phyloP scores from a whole-genome alignment of 2,797 vertebrate genomes.

The Premnoplex brunnescens region DNA sequence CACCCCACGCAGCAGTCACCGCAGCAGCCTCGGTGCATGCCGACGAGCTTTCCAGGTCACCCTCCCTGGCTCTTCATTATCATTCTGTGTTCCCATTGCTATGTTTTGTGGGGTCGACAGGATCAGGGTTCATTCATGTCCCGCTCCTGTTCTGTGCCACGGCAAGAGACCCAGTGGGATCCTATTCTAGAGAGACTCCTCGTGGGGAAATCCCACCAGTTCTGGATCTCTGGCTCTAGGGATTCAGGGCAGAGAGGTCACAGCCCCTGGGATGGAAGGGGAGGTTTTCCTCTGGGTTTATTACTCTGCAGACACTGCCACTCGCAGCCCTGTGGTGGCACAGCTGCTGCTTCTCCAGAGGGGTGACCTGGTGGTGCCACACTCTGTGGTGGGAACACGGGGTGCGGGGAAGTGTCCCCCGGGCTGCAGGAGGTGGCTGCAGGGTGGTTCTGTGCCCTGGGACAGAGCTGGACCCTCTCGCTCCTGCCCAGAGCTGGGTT shows the following conservation, averaged over 20 bases:
- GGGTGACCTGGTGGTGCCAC: neutral
- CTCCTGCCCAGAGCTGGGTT: neutral
- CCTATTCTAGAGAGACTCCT: accelerated
- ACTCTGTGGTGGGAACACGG: neutral
- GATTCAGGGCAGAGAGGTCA: neutral
- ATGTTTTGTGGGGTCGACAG: neutral
- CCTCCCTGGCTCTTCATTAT: neutral
- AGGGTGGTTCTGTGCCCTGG: neutral
- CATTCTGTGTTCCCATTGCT: neutral
- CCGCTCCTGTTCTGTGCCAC: accelerated
- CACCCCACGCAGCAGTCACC: neutral
- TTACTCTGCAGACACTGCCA: slow-evolving; percentile 35
- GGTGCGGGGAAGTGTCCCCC: accelerated
- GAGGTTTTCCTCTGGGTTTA: neutral
- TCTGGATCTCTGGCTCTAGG: neutral
- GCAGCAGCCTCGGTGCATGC: neutral
- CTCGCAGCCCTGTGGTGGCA: slow-evolving; percentile 32
- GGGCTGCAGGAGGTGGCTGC: neutral
- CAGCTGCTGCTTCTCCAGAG: neutral
- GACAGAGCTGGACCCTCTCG: neutral
- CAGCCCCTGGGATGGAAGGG: accelerated
- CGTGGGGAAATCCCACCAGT: neutral
- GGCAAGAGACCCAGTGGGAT: accelerated
- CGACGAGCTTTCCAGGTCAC: slow-evolving; percentile 40
- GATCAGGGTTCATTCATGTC: neutral